Evolutionary conservation across 2,113 vertebrate genomes (phyloP), one percentile per base, ranked within the genome.

Genomic region (Cariama cristata): DNA sequence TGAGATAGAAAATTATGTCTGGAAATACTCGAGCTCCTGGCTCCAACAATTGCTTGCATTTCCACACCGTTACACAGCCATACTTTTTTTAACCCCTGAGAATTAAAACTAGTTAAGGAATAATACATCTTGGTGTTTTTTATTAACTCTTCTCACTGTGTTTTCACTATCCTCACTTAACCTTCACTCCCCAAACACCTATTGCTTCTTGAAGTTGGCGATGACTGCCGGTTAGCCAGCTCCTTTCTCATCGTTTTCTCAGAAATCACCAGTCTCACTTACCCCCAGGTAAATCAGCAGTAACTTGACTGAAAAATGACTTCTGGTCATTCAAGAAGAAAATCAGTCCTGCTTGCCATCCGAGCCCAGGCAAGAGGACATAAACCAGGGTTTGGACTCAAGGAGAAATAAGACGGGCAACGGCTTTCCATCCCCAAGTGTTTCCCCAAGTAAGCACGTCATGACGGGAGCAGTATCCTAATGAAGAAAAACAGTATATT

Each of bases 401-500:
- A 52, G 45, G 33, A 89, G 40, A 90, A 96, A 58, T 11, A 69
- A 77, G 81, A 23, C 33, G 76, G 73, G 53, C 72, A 42, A 15
- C 0, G 4, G 24, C 21, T 62, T 77, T 82, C 50, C 3, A 1
- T 49, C 44, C 42, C 49, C 2, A 6, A 47, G 49, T 2, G 2
- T 58, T 85, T 75, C 72, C 53, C 50, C 50, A 73, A 32, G 55
- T 3, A 68, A 76, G 15, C 50, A 38, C 1, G 0, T 42, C 4
- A 4, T 75, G 86, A 35, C 0, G 4, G 76, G 56, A 89, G 22
- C 9, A 0, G n/a, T 32, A 35, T 52, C 23, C 19, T 96, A 90
- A 95, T 85, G 91, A 94, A 93, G 93, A 89, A 90, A 89, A 96
- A n/a, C 53, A 96, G 62, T 26, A 7, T 72, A 77, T 95, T 97